Evolutionary conservation across 2,888 invertebrate genomes (phyloP), one percentile per base, ranked within the genome.

Genomic region (Pseudococcus jackbeardsleyi): DNA sequence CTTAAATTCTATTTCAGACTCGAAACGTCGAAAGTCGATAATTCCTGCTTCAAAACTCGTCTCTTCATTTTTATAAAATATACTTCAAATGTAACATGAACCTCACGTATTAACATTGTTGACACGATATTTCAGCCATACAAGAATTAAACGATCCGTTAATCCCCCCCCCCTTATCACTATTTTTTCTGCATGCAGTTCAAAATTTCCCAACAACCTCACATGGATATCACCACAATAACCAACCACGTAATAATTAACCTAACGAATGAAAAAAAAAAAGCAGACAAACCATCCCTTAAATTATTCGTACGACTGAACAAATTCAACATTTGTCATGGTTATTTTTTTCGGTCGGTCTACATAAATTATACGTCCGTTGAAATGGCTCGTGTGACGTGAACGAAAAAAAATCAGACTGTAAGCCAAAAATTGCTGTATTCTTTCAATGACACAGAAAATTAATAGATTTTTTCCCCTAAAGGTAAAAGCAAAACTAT

Each of bases 61-160:
- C 26, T 33, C 1, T 3, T 3, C 26, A 33, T 33, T 33, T 33
- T 33, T 33, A 33, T 33, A 33, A 33, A 33, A 33, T 2, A 33
- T 33, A 33, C 26, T 33, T 33, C 26, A 33, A 33, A 33, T 33
- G 3, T 33, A 33, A 46, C 12, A 46, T 46, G 9, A 46, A 5
- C 46, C 46, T 3, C 2, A 6, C 22, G 12, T 22, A 68, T 22
- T 26, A 26, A 26, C 33, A 39, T 11, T 4, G 72, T 12, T 33
- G 72, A 72, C 72, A 72, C 33, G 33, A 39, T 39, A 72, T 72
- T 72, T 72, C 72, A 72, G 33, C 72, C 72, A 39, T 72, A 7
- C 39, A 26, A 72, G 33, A 68, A 68, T 68, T 68, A 68, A 68
- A 26, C 12, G 68, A 26, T 26, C 26, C 19, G 68, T 22, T 68